A percentile compares a stretch with the other conserved stretches of the same genome.
Conservation (phyloP, 2,888 invertebrate genomes). For the Cantharis rufa region DNA sequence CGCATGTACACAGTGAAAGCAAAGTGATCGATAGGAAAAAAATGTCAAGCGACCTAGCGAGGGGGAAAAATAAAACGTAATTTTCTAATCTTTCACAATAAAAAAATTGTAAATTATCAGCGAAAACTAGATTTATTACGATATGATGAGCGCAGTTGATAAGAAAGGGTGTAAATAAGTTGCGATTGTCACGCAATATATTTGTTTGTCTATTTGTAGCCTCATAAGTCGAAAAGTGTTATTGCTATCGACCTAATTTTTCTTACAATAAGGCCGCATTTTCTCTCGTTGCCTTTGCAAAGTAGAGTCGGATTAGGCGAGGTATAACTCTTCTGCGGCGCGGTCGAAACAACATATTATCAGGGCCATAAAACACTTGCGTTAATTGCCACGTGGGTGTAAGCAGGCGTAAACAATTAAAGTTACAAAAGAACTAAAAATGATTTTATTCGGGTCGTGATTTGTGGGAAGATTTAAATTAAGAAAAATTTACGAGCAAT, state of each 20-base stretch:
- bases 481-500: slow-evolving; percentile 34
- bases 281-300: no score
- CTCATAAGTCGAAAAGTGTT: neutral
- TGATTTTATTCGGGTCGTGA: slow-evolving; percentile 14
- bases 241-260: neutral
- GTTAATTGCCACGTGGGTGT: neutral
- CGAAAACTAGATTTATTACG: neutral
- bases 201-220: neutral
- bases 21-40: no score
- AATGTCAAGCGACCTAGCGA: no score
- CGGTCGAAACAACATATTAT: neutral
- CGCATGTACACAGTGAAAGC: no score
- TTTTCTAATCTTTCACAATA: neutral
- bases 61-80: no score
- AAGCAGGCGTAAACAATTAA: neutral
- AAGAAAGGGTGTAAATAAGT: neutral
- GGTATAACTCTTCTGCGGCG: neutral
- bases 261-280: no score
- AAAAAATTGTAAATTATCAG: neutral
- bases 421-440: neutral
- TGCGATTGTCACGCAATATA: neutral
- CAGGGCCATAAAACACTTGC: neutral
- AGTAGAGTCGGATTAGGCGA: no score
- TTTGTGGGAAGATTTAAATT: slow-evolving; percentile 21
- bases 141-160: neutral